These are phyloP conservation scores for Strix uralensis DNA, from an alignment of 2,113 vertebrate genomes.

Conservation along the genomic window DNA sequence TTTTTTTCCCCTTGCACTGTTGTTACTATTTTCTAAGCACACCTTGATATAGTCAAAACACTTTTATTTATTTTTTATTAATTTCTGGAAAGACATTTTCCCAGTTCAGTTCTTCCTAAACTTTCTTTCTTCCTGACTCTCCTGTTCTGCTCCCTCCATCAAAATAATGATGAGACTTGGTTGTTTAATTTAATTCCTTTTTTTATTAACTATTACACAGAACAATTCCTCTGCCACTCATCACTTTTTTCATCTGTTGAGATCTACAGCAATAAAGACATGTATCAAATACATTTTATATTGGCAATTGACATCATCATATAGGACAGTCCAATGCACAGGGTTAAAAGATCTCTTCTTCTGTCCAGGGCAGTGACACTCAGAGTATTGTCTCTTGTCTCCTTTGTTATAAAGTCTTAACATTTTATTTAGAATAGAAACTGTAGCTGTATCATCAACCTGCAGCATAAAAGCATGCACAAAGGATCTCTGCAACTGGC, in stretches of 20 bases:
- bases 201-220: not conserved
- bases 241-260: not conserved
- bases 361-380: not conserved
- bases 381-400: not conserved
- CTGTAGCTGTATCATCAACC: not conserved
- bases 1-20: not conserved
- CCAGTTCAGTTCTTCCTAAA: not conserved
- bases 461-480: not conserved
- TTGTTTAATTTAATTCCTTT: not conserved
- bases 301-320: not conserved
- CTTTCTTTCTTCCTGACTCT: not conserved
- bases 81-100: constrained; percentile 15
- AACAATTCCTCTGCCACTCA: not conserved
- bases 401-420: not conserved
- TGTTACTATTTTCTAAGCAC: not conserved
- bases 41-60: not conserved
- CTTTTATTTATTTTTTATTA: not conserved
- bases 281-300: not conserved
- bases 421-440: not conserved
- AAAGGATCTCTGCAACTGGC: constrained; percentile 21
- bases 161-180: not conserved
- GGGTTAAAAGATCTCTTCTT: not conserved
- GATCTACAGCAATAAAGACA: not conserved
- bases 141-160: not conserved
- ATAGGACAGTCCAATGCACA: not conserved